Evolutionary conservation across 2,888 invertebrate species (phyloP).

Genomic region (Drosophila robusta): DNA sequence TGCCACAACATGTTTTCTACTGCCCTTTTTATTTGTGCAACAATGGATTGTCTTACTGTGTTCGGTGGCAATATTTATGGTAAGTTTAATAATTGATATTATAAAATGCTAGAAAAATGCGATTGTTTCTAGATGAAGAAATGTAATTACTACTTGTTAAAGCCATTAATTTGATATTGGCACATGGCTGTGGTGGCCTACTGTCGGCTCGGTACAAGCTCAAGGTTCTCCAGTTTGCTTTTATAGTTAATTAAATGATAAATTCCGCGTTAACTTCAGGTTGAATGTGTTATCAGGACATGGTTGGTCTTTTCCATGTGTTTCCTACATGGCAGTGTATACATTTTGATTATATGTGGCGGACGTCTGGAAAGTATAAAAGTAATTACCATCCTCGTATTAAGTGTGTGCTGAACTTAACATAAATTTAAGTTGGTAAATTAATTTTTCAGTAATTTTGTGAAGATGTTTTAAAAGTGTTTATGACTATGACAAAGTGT

Average conservation of each 20-base stretch:
- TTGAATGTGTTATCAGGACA: neutral
- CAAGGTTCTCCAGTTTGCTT: neutral
- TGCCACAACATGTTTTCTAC: neutral
- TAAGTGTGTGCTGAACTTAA: neutral
- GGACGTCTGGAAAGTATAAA: neutral
- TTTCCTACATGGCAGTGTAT: neutral
- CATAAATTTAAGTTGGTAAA: neutral
- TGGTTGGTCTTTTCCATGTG: neutral
- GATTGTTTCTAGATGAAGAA: neutral
- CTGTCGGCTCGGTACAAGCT: neutral
- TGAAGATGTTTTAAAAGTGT: neutral
- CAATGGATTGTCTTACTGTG: neutral
- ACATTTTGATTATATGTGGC: neutral
- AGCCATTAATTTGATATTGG: neutral
- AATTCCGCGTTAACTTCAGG: neutral
- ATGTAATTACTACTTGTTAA: neutral
- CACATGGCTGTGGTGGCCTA: neutral
- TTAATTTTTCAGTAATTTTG: neutral
- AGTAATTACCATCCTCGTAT: neutral
- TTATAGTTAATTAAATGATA: too few species aligned
- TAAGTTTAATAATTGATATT: neutral
- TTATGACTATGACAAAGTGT: conserved; percentile 2
- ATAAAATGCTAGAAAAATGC: neutral
- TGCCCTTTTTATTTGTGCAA: neutral
- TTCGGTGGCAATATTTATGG: neutral